Evolutionary conservation across 2,113 vertebrate species (phyloP).

Genomic region (Forbesichthys papilliferus): DNA sequence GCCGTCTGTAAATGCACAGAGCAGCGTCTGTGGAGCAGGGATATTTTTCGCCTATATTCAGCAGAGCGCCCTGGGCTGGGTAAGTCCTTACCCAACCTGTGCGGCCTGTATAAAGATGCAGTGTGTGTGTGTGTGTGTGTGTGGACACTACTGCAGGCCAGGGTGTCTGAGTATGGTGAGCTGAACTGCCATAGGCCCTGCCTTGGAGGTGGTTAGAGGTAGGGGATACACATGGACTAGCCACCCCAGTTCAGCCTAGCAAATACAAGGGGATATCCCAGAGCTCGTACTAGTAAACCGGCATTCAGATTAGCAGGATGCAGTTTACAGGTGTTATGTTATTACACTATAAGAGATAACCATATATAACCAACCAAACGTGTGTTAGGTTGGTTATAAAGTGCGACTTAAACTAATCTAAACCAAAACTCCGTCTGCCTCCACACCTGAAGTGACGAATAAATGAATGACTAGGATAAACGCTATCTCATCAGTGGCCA

Average conservation of each 20-base stretch:
- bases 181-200: conserved; percentile 19
- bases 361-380: neutral
- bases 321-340: neutral
- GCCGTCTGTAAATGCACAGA: conserved; percentile 71
- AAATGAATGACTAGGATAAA: too few species aligned
- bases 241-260: conserved; percentile 12
- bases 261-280: conserved; percentile 56
- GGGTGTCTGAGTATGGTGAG: conserved; percentile 17
- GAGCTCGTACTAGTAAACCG: conserved; percentile 10
- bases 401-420: too few species aligned
- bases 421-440: too few species aligned
- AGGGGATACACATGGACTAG: conserved; percentile 26
- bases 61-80: conserved; percentile 48
- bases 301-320: neutral
- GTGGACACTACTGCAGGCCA: neutral
- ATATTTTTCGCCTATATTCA: conserved; percentile 63
- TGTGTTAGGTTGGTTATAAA: too few species aligned
- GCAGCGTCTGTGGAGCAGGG: conserved; percentile 64
- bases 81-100: conserved; percentile 29
- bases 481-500: too few species aligned
- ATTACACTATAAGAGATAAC: too few species aligned
- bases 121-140: conserved; percentile 44
- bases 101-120: conserved; percentile 60
- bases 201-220: neutral
- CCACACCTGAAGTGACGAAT: too few species aligned